A percentile compares a stretch with the other conserved stretches of the same genome.
Conservation (phyloP, 2,113 vertebrate species). For the Caranx ignobilis region DNA sequence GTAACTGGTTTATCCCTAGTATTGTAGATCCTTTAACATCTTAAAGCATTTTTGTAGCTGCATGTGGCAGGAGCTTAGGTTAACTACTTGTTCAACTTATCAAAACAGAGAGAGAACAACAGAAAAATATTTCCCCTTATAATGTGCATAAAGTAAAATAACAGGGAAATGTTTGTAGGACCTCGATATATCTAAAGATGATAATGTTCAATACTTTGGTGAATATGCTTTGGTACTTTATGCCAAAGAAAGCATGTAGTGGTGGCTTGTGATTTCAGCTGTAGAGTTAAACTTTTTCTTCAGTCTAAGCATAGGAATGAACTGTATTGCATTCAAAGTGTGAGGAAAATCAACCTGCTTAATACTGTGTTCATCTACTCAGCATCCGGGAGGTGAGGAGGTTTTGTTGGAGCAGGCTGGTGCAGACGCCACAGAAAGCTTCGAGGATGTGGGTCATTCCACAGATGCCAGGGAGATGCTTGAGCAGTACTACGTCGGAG, state of each 20-base stretch:
- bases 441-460: conserved; percentile 97
- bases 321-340: neutral
- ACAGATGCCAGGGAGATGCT: conserved; percentile 95
- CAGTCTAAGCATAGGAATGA: neutral
- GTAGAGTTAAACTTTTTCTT: neutral
- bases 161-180: neutral
- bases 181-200: neutral
- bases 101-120: no score
- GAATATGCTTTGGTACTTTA: neutral
- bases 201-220: neutral
- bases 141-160: neutral
- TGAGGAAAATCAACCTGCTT: neutral
- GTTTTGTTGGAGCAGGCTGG: conserved; percentile 95
- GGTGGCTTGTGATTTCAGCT: neutral
- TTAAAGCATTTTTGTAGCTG: no score
- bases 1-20: neutral
- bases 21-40: neutral
- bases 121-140: neutral
- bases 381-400: conserved; percentile 97
- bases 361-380: conserved; percentile 1
- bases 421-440: conserved; percentile 92
- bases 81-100: no score
- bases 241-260: no score
- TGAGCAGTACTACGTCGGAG: conserved; percentile 91
- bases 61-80: no score